Evolutionary conservation across 2,797 vertebrate genomes (phyloP), one percentile per base, ranked within the genome.

Genomic region (Nyctibius grandis): DNA sequence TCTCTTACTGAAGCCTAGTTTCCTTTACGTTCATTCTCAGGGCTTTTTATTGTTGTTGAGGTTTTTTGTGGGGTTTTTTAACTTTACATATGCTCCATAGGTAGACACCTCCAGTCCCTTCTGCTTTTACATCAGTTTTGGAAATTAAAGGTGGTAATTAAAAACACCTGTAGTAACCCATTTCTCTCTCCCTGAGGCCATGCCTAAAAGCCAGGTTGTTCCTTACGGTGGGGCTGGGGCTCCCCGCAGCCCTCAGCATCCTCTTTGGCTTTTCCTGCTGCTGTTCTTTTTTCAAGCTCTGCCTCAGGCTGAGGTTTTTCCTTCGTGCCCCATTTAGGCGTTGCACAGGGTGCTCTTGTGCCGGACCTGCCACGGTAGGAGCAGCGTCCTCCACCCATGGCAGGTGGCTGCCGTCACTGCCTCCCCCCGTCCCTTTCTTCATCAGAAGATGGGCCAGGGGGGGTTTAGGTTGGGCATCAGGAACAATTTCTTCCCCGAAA

Each of bases 141-240:
- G 48, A 86, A 95, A 98, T 17, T 97, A 99, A 98, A 99, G 86
- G 95, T 99, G 96, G 98, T 98, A 99, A 99, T 95, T 99, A 98
- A 56, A 98, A 99, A 97, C 98, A 97, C 96, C 1, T 1, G 2
- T 16, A n/a, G n/a, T n/a, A n/a, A n/a, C n/a, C n/a, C 44, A 4
- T 2, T 26, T 42, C 59, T 13, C 59, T 9, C 2, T 20, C 29
- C 48, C 34, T 0, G 11, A 40, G 42, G 44, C 42, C 4, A 1
- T 11, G 70, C 34, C 57, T 13, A 9, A 22, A 14, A 1, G 14
- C 34, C 67, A 12, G 17, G 12, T 5, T 20, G 12, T 16, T 40
- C 11, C 53, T 17, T 16, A 10, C 16, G 12, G 51, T 34, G 3
- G 15, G 22, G 57, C 80, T 9, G 28, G 16, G 45, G 29, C 48